Evolutionary conservation across 2,113 vertebrate species (phyloP), one percentile per base, ranked within the genome.

Genomic region (Lepus europaeus): DNA sequence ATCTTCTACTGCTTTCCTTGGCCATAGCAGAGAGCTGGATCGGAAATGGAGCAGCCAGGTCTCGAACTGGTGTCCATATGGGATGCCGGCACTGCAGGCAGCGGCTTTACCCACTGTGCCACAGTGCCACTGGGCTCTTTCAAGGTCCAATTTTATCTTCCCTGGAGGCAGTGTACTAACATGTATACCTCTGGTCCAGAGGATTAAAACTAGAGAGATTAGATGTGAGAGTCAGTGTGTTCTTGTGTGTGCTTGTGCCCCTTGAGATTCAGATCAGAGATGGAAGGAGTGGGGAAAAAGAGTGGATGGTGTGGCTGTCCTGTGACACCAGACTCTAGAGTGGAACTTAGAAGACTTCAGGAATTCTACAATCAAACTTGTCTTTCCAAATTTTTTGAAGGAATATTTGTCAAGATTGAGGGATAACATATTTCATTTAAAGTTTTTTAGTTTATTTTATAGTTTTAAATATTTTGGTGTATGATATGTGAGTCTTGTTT

Each of bases 361-460:
- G 33, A 56, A 69, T 87, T 95, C 59, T 92, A 49, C 72, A 90
- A 76, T 72, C 19, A 39, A 80, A 89, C 27, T 14, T 92, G 82
- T 31, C 23, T 14, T 94, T 90, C 45, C 5, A 78, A 27, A 8
- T 70, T 73, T 19, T 63, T 74, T 31, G 29, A 89, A 82, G 78
- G 72, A 86, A 9, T 70, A 78, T 86, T 64, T 56, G 64, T 89
- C 2, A 29, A 83, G 31, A 39, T 8, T 45, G 6, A 45, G 25
- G 4, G 61, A 13, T 64, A 17, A 69, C 22, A 6, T 13, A 80
- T 63, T 64, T 88, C 36, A 92, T 27, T 76, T 49, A 76, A 76
- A 59, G 31, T 70, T 69, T 63, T 22, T 86, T 76, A 11, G 19
- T 63, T 88, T 76, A 23, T 86, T 63, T 89, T 70, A 68, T 16